These are phyloP conservation scores for Hexactinellida sp. DNA, from an alignment of 37 sponge, comb jelly and placozoan genomes.

Conservation along the genomic window DNA sequence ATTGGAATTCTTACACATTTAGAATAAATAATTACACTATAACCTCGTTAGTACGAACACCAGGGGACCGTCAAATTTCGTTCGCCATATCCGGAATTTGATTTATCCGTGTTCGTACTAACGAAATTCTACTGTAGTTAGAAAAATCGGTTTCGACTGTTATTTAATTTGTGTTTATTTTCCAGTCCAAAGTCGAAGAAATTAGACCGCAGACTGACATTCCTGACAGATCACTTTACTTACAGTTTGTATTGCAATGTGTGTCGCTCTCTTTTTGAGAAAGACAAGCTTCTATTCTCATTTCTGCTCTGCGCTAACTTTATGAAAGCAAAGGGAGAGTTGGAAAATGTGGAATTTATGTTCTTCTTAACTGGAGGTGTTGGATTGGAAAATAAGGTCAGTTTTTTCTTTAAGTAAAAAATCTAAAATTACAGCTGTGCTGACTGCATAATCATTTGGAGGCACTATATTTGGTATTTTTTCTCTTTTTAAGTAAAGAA, in stretches of 20 bases:
- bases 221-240: slow-evolving; percentile 95
- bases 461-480: not conserved
- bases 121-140: not conserved
- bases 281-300: slow-evolving; percentile 99
- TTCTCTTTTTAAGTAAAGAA: not conserved
- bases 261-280: slow-evolving; percentile 96
- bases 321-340: slow-evolving; percentile 64
- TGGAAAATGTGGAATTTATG: slow-evolving; percentile 80
- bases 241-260: slow-evolving; percentile 96
- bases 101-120: not conserved
- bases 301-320: slow-evolving; percentile 92
- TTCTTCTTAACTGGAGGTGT: slow-evolving; percentile 98
- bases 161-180: not conserved
- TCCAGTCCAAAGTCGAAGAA: slow-evolving; percentile 86
- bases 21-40: not conserved
- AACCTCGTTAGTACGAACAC: not conserved
- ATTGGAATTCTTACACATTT: too few relatives aligned
- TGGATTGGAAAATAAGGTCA: slow-evolving; percentile 85
- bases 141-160: not conserved
- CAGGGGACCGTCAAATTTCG: not conserved
- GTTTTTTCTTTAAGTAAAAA: not conserved
- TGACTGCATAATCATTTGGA: too few relatives aligned
- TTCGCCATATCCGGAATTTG: too few relatives aligned
- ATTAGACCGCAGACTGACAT: slow-evolving; percentile 71
- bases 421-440: too few relatives aligned